Evolutionary conservation across 2,888 invertebrate species (phyloP), one percentile per base, ranked within the genome.

Genomic region (Drosophila affinis): DNA sequence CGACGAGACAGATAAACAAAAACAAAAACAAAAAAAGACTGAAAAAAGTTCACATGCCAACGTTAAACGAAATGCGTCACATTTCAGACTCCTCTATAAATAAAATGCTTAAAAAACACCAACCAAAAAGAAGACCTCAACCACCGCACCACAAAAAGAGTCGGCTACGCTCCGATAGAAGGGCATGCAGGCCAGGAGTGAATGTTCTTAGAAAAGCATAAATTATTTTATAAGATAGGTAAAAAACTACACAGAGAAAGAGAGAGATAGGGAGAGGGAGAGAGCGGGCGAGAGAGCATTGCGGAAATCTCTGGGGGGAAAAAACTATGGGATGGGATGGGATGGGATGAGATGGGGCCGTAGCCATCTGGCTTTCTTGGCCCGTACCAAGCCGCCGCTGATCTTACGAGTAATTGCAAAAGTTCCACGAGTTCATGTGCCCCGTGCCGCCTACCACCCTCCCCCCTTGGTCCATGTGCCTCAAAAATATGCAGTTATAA

Each of bases 371-470:
- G 74, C 44, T 53, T 61, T 61, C 60, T 39, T 48, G 81, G 58
- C 62, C 62, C 59, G 63, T 61, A 60, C 62, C 59, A 55, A 75
- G 76, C 79, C 68, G 77, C 71, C 49, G 14, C 18, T 65, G 75
- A 39, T 39, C 39, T 39, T 39, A n/a, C 39, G 39, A 39, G 72
- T 75, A 78, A 80, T 75, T 79, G 81, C 78, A 81, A 80, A 78
- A 81, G 78, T 78, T 81, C 69, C 75, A 78, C 75, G 72, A 81
- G 78, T 81, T 81, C 72, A 78, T 46, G 78, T 80, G 65, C 69
- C 69, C 52, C 39, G 39, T 39, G 39, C 39, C 39, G 10, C 7
- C 39, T 39, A 14, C 34, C 24, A 9, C 9, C 29, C 29, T 0
- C 29, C 24, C 24, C 24, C 24, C n/a, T n/a, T 3, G 1, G 3